These are phyloP conservation scores for Albula glossodonta DNA, from an alignment of 2,113 vertebrate genomes.

Conservation along the genomic window DNA sequence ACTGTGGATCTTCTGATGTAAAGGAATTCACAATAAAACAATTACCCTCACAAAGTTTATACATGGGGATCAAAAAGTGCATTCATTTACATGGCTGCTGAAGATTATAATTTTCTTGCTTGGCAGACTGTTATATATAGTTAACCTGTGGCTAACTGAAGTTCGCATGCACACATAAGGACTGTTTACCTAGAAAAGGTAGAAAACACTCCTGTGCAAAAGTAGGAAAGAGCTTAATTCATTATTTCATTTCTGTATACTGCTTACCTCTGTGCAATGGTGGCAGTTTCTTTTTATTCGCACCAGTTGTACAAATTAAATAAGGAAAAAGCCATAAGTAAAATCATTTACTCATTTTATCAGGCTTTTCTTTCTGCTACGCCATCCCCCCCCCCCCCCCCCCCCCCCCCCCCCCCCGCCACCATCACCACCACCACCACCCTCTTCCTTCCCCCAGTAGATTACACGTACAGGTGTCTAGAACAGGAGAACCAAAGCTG, in stretches of 20 bases:
- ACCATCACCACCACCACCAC: background rate
- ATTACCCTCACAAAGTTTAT: background rate
- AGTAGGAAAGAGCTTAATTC: background rate
- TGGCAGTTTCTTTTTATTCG: background rate
- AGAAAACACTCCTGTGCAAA: background rate
- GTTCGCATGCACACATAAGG: background rate
- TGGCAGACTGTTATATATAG: background rate
- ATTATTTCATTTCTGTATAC: background rate
- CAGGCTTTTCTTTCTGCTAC: background rate
- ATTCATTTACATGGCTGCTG: background rate
- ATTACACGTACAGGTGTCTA: constrained; percentile 26
- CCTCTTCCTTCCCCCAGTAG: background rate
- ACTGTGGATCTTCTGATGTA: background rate
- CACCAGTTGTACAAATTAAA: too few relatives aligned
- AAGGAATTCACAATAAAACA: background rate
- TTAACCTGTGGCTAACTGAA: background rate
- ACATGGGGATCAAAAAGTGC: background rate
- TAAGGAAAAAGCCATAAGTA: background rate
- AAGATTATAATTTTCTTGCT: background rate
- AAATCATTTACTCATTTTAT: background rate
- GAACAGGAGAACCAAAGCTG: constrained; percentile 9
- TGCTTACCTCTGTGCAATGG: background rate
- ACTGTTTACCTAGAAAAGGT: background rate
- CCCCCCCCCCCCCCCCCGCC: background rate
- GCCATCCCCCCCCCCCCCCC: background rate